phyloP scores from a whole-genome alignment of 2,888 invertebrate genomes.

The Mesoligia furuncula region DNA sequence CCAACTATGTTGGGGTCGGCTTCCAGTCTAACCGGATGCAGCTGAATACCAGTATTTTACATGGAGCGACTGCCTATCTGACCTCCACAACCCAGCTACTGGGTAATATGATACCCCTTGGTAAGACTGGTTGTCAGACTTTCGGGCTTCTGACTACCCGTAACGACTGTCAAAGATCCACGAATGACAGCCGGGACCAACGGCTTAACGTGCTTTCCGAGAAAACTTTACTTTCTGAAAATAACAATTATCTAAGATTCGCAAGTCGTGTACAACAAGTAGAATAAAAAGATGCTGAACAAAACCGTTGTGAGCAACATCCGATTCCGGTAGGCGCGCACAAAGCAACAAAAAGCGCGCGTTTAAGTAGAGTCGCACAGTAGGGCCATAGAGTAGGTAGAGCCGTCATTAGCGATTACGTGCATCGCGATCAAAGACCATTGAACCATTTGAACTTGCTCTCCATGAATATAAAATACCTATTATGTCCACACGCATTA shows the following conservation, averaged over 20 bases:
- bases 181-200: no score
- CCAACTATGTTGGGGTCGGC: no score
- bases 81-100: no score
- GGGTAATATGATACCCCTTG: no score
- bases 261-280: constrained; percentile 27
- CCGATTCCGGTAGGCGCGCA: constrained; percentile 58
- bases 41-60: no score
- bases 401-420: constrained; percentile 62
- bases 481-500: constrained; percentile 74
- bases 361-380: constrained; percentile 27
- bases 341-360: constrained; percentile 48
- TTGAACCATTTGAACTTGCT: constrained; percentile 75
- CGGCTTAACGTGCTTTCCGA: no score
- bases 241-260: constrained; percentile 25
- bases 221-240: no score
- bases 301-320: constrained; percentile 53
- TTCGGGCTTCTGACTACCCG: no score
- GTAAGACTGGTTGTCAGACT: no score
- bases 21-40: no score
- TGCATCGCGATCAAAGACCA: constrained; percentile 73
- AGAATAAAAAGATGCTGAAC: constrained; percentile 53
- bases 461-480: constrained; percentile 79
- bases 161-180: no score
- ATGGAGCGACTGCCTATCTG: no score
- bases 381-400: constrained; percentile 25